A percentile compares a stretch with the other conserved stretches of the same genome.
phyloP scores from a whole-genome alignment of 1,140 invertebrate species.

The Nylanderia fulva region DNA sequence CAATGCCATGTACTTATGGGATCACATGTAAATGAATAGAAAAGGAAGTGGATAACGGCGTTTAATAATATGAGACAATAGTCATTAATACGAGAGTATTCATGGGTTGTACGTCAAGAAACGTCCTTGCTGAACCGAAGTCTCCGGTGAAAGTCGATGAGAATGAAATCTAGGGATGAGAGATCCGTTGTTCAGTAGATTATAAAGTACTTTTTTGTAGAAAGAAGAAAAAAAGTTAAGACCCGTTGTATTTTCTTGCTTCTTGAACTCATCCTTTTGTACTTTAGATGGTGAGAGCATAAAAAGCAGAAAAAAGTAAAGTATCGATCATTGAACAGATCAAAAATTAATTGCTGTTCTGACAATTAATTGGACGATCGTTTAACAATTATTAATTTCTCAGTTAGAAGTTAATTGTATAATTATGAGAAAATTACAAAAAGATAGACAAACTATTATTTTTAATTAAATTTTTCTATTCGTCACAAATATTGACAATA shows the following conservation, averaged over 20 bases:
- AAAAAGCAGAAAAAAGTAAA: background rate
- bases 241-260: slow-evolving; percentile 36
- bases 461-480: background rate
- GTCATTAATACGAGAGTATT: slow-evolving; percentile 1
- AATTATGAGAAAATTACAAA: background rate
- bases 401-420: slow-evolving; percentile 3
- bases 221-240: slow-evolving; percentile 11
- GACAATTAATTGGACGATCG: background rate
- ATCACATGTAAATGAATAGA: slow-evolving; percentile 3
- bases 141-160: slow-evolving; percentile 69
- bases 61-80: slow-evolving; percentile 40
- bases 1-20: slow-evolving; percentile 16
- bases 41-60: background rate
- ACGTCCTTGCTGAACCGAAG: slow-evolving; percentile 72
- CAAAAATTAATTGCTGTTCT: slow-evolving; percentile 9
- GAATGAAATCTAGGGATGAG: slow-evolving; percentile 62
- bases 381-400: background rate
- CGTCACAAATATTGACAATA: background rate
- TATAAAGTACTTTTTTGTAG: slow-evolving; percentile 34
- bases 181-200: slow-evolving; percentile 63
- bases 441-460: background rate
- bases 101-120: slow-evolving; percentile 69
- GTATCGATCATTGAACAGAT: slow-evolving; percentile 16
- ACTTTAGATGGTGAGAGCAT: background rate
- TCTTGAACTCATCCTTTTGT: slow-evolving; percentile 13